Conservation (phyloP, 2,113 vertebrate species). For the Sphaerodactylus townsendi region DNA sequence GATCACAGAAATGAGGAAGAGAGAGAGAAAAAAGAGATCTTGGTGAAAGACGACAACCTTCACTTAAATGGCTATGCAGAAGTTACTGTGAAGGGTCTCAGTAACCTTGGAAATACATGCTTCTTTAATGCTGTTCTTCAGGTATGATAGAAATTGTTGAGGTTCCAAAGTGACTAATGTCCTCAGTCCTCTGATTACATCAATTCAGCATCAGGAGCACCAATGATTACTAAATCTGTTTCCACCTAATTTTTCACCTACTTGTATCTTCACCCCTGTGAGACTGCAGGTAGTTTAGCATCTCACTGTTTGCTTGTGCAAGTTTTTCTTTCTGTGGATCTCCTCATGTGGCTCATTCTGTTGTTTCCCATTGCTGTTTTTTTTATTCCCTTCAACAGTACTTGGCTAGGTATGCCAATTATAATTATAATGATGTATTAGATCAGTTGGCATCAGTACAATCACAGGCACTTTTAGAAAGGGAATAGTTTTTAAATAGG, state of each 20-base stretch:
- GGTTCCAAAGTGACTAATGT: background rate
- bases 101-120: slow-evolving; percentile 96
- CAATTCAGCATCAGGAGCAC: background rate
- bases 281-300: no score
- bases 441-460: no score
- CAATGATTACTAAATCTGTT: background rate
- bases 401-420: no score
- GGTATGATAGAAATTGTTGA: slow-evolving; percentile 70
- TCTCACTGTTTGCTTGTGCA: no score
- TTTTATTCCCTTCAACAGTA: no score
- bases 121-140: slow-evolving; percentile 98
- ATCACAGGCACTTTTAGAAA: no score
- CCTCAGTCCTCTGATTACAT: background rate
- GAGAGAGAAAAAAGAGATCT: slow-evolving; percentile 70
- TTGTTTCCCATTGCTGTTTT: no score
- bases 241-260: background rate
- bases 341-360: no score
- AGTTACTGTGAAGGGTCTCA: slow-evolving; percentile 87
- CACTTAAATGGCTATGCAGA: slow-evolving; percentile 45
- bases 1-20: slow-evolving; percentile 76
- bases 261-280: no score
- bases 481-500: no score
- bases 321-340: no score
- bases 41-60: slow-evolving; percentile 63
- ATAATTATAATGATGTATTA: no score